Percentiles rank a stretch among this genome's conserved stretches.
phyloP scores from a whole-genome alignment of 2,888 invertebrate genomes.

The Acronicta psi region DNA sequence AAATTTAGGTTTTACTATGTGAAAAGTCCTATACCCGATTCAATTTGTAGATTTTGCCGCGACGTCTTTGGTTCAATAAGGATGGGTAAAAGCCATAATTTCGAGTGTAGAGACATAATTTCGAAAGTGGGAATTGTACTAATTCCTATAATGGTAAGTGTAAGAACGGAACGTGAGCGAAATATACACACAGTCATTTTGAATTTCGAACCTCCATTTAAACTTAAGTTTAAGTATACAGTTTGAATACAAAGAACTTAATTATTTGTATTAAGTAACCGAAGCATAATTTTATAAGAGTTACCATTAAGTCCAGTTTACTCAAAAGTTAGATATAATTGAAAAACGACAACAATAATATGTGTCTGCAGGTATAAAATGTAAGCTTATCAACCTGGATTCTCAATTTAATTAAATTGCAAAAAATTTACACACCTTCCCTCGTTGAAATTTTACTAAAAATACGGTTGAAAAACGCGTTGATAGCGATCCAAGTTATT shows the following conservation, averaged over 20 bases:
- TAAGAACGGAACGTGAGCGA: constrained; percentile 39
- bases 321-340: no score
- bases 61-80: constrained; percentile 11
- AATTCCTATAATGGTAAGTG: constrained; percentile 24
- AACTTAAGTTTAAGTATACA: background rate
- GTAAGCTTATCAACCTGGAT: no score
- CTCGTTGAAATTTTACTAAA: constrained; percentile 17
- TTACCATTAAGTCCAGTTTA: no score
- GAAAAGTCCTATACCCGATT: no score
- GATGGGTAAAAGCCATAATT: constrained; percentile 16
- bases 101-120: constrained; percentile 12
- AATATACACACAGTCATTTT: constrained; percentile 21
- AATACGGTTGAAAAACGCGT: constrained; percentile 33
- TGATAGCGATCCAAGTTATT: constrained; percentile 25
- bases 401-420: no score
- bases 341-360: no score
- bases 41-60: background rate
- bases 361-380: no score
- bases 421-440: constrained; percentile 23
- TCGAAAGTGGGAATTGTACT: constrained; percentile 20
- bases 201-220: constrained; percentile 6
- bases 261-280: no score
- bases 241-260: constrained; percentile 14
- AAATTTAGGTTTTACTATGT: no score
- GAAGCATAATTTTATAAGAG: no score